Evolutionary conservation across 2,113 vertebrate species (phyloP).

Genomic region (Cairina moschata): DNA sequence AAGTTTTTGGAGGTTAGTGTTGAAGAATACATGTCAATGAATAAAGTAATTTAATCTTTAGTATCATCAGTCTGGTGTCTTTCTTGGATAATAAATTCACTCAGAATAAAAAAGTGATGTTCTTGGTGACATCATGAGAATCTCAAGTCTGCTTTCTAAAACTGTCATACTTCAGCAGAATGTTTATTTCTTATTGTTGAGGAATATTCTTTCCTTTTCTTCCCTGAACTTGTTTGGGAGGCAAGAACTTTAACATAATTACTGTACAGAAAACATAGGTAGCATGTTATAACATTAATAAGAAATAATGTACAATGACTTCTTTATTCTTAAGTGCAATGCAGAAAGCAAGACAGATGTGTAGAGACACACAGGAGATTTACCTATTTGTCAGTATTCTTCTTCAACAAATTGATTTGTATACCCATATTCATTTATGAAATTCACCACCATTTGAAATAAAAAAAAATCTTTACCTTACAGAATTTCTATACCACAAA

Average conservation of each 20-base stretch:
- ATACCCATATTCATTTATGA: background rate
- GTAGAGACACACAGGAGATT: background rate
- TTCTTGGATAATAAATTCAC: background rate
- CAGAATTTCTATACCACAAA: background rate
- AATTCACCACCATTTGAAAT: background rate
- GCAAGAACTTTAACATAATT: background rate
- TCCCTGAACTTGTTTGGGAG: background rate
- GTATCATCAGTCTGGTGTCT: background rate
- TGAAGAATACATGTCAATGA: background rate
- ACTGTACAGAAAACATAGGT: background rate
- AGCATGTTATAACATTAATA: background rate
- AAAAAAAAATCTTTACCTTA: background rate
- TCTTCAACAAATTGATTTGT: background rate
- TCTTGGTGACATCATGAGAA: background rate
- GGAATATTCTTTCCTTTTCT: background rate
- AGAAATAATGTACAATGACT: background rate
- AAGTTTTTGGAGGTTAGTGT: background rate
- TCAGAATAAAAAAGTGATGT: background rate
- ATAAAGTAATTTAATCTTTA: background rate
- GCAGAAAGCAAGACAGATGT: background rate
- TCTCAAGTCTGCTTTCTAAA: background rate
- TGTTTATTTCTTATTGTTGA: background rate
- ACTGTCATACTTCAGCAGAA: background rate
- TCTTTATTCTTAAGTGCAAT: background rate
- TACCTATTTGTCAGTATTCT: background rate